Base-by-base conservation (phyloP, 2,888 invertebrate species). In the Clepsis dumicolana region DNA sequence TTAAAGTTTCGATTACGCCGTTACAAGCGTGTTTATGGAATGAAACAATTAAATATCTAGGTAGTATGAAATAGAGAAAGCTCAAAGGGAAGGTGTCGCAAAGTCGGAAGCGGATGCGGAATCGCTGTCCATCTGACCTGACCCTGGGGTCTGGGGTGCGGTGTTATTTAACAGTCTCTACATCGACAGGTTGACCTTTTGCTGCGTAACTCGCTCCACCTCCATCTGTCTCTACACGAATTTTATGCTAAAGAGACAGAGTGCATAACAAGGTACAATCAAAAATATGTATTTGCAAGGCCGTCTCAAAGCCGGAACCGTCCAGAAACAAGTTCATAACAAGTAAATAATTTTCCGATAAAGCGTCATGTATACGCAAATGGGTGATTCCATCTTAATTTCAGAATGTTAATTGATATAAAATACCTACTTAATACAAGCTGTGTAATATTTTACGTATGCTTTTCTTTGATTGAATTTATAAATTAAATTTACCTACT, bases 31-130 rank as follows among this genome's bases (percentile, higher is more conserved):
- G 61, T 70, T 72, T 21, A 73, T 73, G 8, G 57, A 14, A 44
- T 66, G 48, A 56, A 41, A 68, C 32, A 59, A 73, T 70, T 65
- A 68, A 57, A 73, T 56, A 61, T 64, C 61, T 73, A 76, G 80
- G 80, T 86, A 84, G 82, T 74, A 86, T 88, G 86, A 87, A 86
- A 80, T 77, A 81, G 86, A 86, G 90, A 90, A 90, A 89, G 88
- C 77, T 65, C 64, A 79, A 78, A 82, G 82, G 85, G 84, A 86
- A 81, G 78, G 74, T 69, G 72, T 68, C 71, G 71, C 70, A 68
- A 53, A 77, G 80, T 88, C 89, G 90, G 91, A 93, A 90, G 91
- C 91, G 90, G 90, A 92, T 80, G 84, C 87, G 89, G 89, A 91
- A 90, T 82, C 72, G 72, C 73, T 69, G 78, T 80, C 79, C 80